Percentiles rank a stretch among this genome's conserved stretches.
phyloP scores from a whole-genome alignment of 2,888 invertebrate genomes.

The Dasysyrphus tricinctus region DNA sequence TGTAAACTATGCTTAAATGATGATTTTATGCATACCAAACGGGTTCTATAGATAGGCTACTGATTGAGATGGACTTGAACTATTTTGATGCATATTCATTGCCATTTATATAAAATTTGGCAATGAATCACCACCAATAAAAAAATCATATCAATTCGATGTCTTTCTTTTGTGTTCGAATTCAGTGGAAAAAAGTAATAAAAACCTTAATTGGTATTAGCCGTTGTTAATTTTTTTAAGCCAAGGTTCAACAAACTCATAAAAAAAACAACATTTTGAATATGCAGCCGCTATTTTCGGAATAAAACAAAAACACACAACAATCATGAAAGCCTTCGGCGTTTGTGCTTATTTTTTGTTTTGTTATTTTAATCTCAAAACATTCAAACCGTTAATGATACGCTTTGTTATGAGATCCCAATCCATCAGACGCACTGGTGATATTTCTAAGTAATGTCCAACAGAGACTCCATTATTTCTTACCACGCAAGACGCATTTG shows the following conservation, averaged over 20 bases:
- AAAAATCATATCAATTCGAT: background rate
- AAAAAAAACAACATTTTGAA: constrained; percentile 3
- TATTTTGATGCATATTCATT: constrained; percentile 17
- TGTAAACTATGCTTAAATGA: too few relatives aligned
- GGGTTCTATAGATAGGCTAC: background rate
- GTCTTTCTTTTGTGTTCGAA: constrained; percentile 8
- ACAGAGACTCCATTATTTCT: background rate
- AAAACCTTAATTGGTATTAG: background rate
- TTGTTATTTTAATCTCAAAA: background rate
- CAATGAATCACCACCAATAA: constrained; percentile 4
- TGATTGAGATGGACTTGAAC: background rate
- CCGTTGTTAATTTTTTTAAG: constrained; percentile 8
- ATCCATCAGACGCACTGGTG: background rate
- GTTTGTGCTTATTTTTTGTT: background rate
- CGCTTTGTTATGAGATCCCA: constrained; percentile 28
- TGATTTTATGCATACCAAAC: constrained; percentile 5
- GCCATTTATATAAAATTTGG: background rate
- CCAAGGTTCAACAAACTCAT: constrained; percentile 32
- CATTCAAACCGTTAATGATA: constrained; percentile 19
- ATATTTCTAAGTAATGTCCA: background rate
- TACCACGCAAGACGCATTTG: background rate
- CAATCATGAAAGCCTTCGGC: background rate
- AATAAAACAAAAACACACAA: background rate
- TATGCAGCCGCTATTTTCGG: constrained; percentile 11
- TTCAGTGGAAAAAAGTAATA: background rate